Conservation (phyloP, 1,140 invertebrate species). For the Bradysia coprophila region DNA sequence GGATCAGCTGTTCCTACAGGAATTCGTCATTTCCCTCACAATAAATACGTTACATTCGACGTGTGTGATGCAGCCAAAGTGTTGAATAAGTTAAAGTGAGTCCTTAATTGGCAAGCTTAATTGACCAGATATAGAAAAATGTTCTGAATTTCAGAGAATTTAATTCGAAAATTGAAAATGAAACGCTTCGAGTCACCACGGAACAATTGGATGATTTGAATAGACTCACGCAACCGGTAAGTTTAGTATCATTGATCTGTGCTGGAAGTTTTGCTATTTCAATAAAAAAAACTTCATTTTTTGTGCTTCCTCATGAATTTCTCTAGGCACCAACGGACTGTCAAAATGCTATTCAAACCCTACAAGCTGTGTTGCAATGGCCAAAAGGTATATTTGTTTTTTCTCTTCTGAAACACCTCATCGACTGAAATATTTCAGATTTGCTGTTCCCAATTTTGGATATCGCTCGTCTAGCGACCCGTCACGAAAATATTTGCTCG, state of each 20-base stretch:
- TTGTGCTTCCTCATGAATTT: not conserved
- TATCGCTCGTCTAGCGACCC: constrained; percentile 56
- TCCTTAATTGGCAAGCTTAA: constrained; percentile 3
- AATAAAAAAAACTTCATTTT: not conserved
- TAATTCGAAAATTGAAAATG: constrained; percentile 37
- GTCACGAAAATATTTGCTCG: constrained; percentile 38
- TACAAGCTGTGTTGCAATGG: constrained; percentile 56
- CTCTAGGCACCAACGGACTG: not conserved
- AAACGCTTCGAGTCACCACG: constrained; percentile 25
- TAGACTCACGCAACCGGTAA: constrained; percentile 31
- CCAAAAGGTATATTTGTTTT: constrained; percentile 33
- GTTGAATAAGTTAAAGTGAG: constrained; percentile 29
- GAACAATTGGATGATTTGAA: constrained; percentile 36
- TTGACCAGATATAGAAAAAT: constrained; percentile 6
- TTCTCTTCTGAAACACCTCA: not conserved
- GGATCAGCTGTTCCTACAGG: constrained; percentile 8
- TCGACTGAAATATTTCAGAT: constrained; percentile 29
- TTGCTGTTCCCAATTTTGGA: constrained; percentile 75
- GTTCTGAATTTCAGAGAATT: constrained; percentile 40
- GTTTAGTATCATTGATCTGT: constrained; percentile 4
- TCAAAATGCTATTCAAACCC: not conserved
- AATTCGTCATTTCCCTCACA: constrained; percentile 16
- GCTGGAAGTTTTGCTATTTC: not conserved
- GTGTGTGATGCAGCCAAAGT: constrained; percentile 27
- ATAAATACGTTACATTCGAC: constrained; percentile 24